phyloP scores from a whole-genome alignment of 2,888 invertebrate species.

The Diogma glabrata region DNA sequence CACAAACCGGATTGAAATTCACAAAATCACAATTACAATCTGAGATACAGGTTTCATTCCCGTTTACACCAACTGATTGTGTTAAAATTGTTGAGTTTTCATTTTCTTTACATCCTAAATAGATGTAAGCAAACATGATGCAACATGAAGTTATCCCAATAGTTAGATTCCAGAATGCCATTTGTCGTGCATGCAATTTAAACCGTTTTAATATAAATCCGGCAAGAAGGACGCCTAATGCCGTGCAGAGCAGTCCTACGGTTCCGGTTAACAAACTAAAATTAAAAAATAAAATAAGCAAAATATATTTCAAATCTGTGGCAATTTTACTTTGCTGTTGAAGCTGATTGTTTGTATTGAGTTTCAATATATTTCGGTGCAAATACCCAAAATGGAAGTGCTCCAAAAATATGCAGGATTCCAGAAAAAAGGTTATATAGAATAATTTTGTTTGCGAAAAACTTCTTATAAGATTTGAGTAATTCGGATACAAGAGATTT shows the following conservation, averaged over 20 bases:
- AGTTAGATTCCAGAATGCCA: conserved; percentile 58
- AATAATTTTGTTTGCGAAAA: conserved; percentile 52
- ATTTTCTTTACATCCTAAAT: conserved; percentile 52
- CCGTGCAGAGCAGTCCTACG: conserved; percentile 54
- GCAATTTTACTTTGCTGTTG: conserved; percentile 26
- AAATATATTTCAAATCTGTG: background rate
- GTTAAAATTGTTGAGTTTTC: conserved; percentile 39
- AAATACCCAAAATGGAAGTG: conserved; percentile 67
- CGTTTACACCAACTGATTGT: conserved; percentile 29
- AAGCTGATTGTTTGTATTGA: conserved; percentile 64
- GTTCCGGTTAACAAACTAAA: conserved; percentile 58
- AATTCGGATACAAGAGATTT: conserved; percentile 38
- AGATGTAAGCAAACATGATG: conserved; percentile 51
- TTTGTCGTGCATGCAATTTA: conserved; percentile 50
- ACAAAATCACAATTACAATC: conserved; percentile 48
- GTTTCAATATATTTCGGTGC: conserved; percentile 75
- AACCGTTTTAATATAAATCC: conserved; percentile 53
- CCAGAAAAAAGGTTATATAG: conserved; percentile 63
- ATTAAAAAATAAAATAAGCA: background rate
- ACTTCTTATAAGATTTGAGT: conserved; percentile 42
- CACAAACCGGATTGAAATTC: conserved; percentile 54
- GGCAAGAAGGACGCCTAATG: conserved; percentile 52
- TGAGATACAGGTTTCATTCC: conserved; percentile 18
- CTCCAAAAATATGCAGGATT: conserved; percentile 58
- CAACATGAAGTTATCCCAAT: conserved; percentile 49